These are phyloP conservation scores for Sogatella furcifera DNA, from an alignment of 1,140 invertebrate species.

Conservation along the genomic window DNA sequence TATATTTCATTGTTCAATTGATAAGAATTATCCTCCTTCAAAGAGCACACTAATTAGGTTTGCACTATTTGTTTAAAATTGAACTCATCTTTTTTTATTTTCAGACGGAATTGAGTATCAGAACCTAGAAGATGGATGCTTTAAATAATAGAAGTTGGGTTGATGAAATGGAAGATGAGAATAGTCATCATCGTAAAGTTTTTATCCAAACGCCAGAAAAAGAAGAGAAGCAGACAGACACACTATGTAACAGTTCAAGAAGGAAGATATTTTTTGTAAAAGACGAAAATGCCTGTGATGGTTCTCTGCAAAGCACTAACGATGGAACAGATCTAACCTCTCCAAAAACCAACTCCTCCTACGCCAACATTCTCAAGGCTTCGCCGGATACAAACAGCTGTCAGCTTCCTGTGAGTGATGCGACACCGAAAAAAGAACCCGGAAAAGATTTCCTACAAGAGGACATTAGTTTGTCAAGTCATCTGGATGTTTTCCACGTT, in stretches of 20 bases:
- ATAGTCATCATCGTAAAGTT: conserved; percentile 4
- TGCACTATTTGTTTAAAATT: too few relatives aligned
- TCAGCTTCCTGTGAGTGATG: not conserved
- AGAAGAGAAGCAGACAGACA: not conserved
- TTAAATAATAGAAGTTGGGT: conserved; percentile 20
- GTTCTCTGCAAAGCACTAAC: conserved; percentile 1
- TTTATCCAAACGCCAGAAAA: not conserved
- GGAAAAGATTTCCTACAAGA: conserved; percentile 17
- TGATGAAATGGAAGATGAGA: conserved; percentile 19
- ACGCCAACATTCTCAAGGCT: conserved; percentile 7
- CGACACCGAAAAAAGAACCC: conserved; percentile 10
- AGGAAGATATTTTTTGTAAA: conserved; percentile 1
- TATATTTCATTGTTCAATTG: too few relatives aligned
- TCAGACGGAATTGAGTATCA: too few relatives aligned
- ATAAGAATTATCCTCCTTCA: too few relatives aligned
- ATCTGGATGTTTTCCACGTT: conserved; percentile 23
- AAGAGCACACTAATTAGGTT: too few relatives aligned
- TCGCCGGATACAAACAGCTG: not conserved
- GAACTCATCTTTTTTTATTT: too few relatives aligned
- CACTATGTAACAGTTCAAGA: not conserved
- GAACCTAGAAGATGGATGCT: not conserved
- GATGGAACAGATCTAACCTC: not conserved
- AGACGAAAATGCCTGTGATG: not conserved
- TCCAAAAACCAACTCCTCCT: not conserved
- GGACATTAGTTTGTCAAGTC: conserved; percentile 22